Evolutionary conservation across 2,888 invertebrate genomes (phyloP).

Genomic region (Acanthopleura granulata): DNA sequence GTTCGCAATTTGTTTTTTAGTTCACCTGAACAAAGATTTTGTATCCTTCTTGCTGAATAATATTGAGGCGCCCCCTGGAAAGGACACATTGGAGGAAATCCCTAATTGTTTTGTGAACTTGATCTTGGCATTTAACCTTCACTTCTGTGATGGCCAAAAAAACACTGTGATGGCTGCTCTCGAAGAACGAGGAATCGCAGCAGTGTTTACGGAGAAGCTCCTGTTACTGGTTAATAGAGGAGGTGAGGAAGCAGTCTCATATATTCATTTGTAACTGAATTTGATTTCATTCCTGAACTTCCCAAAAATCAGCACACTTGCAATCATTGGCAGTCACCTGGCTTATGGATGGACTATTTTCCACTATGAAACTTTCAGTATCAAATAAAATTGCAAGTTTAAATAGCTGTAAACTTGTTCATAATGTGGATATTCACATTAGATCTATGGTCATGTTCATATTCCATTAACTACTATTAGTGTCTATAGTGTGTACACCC

Average conservation of each 20-base stretch:
- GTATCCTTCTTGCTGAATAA: slow-evolving; percentile 83
- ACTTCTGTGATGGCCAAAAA: slow-evolving; percentile 74
- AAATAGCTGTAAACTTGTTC: no score
- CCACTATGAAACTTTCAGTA: no score
- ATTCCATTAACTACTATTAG: no score
- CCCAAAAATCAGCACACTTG: no score
- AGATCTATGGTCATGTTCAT: no score
- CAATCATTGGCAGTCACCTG: no score
- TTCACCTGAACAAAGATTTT: slow-evolving; percentile 87
- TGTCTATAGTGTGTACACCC: no score
- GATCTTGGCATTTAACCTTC: slow-evolving; percentile 89
- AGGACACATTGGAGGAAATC: slow-evolving; percentile 86
- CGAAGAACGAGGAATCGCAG: slow-evolving; percentile 75
- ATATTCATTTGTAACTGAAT: no score
- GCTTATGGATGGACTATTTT: no score
- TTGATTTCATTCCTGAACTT: no score
- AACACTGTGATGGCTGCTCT: slow-evolving; percentile 68
- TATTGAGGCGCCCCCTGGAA: slow-evolving; percentile 84
- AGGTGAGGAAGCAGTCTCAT: slow-evolving; percentile 70
- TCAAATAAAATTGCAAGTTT: no score
- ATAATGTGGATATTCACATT: no score
- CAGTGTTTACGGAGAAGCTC: slow-evolving; percentile 91
- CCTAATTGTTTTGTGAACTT: slow-evolving; percentile 87
- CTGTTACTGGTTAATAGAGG: slow-evolving; percentile 89
- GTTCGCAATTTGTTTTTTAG: slow-evolving; percentile 70